A percentile compares a stretch with the other conserved stretches of the same genome.
phyloP scores from a whole-genome alignment of 2,888 invertebrate genomes.

The Drosophila pullipes region DNA sequence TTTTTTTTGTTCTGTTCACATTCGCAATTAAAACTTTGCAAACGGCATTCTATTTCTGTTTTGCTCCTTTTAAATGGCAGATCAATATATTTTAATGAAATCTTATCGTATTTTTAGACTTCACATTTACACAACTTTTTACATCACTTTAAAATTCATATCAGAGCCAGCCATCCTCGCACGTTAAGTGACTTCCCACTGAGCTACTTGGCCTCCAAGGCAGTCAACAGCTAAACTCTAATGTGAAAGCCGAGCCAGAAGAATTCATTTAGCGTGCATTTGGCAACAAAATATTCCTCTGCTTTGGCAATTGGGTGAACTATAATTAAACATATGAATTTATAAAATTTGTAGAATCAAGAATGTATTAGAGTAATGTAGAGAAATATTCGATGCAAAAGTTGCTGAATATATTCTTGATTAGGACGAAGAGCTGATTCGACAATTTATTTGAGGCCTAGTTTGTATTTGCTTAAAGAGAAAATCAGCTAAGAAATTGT shows the following conservation, averaged over 20 bases:
- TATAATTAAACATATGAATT: no score
- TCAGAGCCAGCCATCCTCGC: background rate
- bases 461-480: no score
- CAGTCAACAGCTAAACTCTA: background rate
- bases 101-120: slow-evolving; percentile 1
- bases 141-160: background rate
- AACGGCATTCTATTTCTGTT: slow-evolving; percentile 34
- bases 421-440: no score
- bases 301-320: no score
- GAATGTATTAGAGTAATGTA: no score
- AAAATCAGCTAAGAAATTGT: no score
- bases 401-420: no score
- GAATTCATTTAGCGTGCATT: background rate
- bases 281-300: no score
- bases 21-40: slow-evolving; percentile 49
- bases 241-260: background rate
- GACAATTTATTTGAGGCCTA: no score
- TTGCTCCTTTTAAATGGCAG: slow-evolving; percentile 67
- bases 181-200: background rate
- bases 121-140: background rate
- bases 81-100: slow-evolving; percentile 50
- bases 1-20: slow-evolving; percentile 25
- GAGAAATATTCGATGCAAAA: no score
- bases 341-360: no score
- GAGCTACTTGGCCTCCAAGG: background rate